A percentile compares a stretch with the other conserved stretches of the same genome.
Evolutionary conservation across 2,113 vertebrate species (phyloP).

Genomic region (Perca fluviatilis): DNA sequence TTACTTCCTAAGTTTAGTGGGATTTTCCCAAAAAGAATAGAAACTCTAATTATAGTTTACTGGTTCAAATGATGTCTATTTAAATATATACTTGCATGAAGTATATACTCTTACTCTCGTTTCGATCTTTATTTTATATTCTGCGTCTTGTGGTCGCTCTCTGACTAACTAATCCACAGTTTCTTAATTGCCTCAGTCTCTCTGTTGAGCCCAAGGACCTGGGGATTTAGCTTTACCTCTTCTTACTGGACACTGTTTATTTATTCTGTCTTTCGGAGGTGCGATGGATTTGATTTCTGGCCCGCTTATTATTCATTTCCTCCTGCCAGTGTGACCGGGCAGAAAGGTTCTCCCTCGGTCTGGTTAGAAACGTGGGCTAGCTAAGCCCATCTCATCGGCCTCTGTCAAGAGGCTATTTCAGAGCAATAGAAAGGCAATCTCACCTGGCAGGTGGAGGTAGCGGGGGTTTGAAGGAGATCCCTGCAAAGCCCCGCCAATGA

Average conservation of each 20-base stretch:
- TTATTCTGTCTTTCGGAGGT: constrained; percentile 27
- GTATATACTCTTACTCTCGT: neutral
- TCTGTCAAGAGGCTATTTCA: constrained; percentile 31
- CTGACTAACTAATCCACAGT: neutral
- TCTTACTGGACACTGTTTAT: constrained; percentile 26
- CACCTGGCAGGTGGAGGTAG: constrained; percentile 48
- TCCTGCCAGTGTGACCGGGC: neutral
- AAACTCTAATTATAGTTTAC: constrained; percentile 26
- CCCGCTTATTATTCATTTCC: constrained; percentile 22
- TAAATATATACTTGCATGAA: neutral
- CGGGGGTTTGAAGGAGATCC: constrained; percentile 34
- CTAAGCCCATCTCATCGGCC: constrained; percentile 38
- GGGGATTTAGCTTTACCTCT: neutral
- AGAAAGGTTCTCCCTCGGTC: constrained; percentile 21
- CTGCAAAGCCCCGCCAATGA: constrained; percentile 46
- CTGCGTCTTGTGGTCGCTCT: neutral
- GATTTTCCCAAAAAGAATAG: constrained; percentile 29
- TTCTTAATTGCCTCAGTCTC: constrained; percentile 7
- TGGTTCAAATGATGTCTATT: constrained; percentile 15
- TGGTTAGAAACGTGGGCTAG: constrained; percentile 31
- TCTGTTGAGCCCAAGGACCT: neutral
- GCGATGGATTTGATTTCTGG: constrained; percentile 26
- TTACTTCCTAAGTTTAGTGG: constrained; percentile 19
- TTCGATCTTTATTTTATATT: neutral
- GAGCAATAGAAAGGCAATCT: constrained; percentile 46